Conservation (phyloP, 2,797 vertebrate genomes). For the Lagorchestes hirsutus region DNA sequence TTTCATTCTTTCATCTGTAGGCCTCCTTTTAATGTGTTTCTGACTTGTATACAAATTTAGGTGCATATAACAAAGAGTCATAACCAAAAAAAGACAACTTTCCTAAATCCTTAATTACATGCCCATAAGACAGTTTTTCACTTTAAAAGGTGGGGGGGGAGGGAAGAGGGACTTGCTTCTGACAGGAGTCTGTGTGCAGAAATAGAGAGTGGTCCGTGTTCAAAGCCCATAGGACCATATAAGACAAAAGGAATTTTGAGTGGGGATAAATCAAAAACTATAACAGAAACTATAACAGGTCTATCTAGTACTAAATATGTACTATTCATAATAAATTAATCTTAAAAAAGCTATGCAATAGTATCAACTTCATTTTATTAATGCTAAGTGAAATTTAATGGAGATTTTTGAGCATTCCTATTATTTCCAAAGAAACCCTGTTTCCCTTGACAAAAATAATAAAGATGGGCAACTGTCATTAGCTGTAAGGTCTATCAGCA, state of each 20-base stretch:
- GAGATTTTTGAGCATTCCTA: not conserved
- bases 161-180: not conserved
- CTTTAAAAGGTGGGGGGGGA: not conserved
- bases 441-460: conserved; percentile 12
- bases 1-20: conserved; percentile 35
- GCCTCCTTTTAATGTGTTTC: conserved; percentile 26
- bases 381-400: conserved; percentile 11
- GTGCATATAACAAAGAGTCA: not conserved
- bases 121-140: not conserved
- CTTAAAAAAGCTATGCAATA: not conserved
- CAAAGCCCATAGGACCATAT: not conserved
- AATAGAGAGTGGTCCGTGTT: not conserved
- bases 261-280: not conserved
- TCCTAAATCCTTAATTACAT: conserved; percentile 3
- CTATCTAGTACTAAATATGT: not conserved
- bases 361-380: not conserved
- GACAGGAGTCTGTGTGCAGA: not conserved
- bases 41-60: conserved; percentile 23
- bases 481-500: not conserved
- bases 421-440: conserved; percentile 4
- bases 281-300: not conserved
- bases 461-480: not conserved
- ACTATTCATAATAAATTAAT: not conserved
- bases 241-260: not conserved
- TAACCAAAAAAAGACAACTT: not conserved